Evolutionary conservation across 2,888 invertebrate species (phyloP), one percentile per base, ranked within the genome.

Genomic region (Allygus modestus): DNA sequence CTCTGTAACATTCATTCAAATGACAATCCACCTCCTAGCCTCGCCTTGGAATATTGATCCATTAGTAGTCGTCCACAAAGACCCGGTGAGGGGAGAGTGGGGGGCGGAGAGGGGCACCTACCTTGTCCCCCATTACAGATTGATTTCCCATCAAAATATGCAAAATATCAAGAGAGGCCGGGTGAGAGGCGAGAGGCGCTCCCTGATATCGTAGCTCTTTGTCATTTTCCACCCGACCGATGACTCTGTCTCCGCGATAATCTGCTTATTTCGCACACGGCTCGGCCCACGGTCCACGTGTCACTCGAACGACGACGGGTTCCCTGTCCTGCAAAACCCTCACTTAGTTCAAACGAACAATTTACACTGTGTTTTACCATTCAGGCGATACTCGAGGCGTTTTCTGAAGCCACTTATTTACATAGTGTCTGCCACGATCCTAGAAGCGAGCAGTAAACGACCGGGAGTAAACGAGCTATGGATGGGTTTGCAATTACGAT

Each of bases 1-100:
- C 75, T 77, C 84, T 84, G 85, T 85, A 84, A 82, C 85, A 85
- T 85, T 84, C 85, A 85, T 85, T 84, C 84, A 85, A 85, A 85
- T 85, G 85, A 84, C 85, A 85, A 85, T 85, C 82, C 84, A 82
- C 84, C 84, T 85, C 83, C 85, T 79, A 82, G 82, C 83, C 79
- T 79, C 37, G 79, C 79, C 79, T 85, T 81, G 77, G 85, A 85
- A 85, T 85, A 85, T 85, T 85, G 85, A 85, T 85, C 85, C 83
- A 85, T 85, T 85, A 85, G 85, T 81, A 69, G 69, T 33, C 58
- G 73, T 69, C 69, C 69, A 82, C 69, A 71, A 82, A 83, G 83
- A 37, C 37, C 41, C 46, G 71, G 65, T 23, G 20, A 46, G 58
- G 58, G 11, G 71, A 0, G 28, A 26, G 43, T 46, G 28, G 54